phyloP scores from a whole-genome alignment of 2,888 invertebrate species.

The Odontocerum albicorne region DNA sequence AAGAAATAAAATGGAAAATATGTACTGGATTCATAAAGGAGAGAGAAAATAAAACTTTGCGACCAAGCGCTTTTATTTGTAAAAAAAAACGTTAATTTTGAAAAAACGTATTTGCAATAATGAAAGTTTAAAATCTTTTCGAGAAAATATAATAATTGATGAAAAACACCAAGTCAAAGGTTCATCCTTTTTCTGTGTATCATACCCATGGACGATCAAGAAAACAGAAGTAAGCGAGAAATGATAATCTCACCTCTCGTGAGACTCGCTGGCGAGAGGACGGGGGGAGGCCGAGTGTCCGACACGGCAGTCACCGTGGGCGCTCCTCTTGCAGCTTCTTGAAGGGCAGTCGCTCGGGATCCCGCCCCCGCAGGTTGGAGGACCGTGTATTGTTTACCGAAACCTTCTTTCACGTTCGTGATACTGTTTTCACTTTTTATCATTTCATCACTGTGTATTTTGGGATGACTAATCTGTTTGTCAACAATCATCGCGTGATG shows the following conservation, averaged over 20 bases:
- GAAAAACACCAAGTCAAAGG: too few relatives aligned
- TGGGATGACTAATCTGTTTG: too few relatives aligned
- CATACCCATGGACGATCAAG: not conserved
- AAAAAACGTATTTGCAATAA: too few relatives aligned
- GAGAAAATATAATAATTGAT: too few relatives aligned
- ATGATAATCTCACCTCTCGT: conserved; percentile 64
- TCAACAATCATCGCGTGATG: conserved; percentile 27
- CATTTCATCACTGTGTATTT: conserved; percentile 33
- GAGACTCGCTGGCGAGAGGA: conserved; percentile 75
- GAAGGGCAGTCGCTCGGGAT: conserved; percentile 78
- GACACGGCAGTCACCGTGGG: conserved; percentile 60
- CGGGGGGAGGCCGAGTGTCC: conserved; percentile 56
- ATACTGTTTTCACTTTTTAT: conserved; percentile 9
- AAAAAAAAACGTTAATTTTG: too few relatives aligned
- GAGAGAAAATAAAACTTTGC: too few relatives aligned
- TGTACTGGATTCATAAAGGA: too few relatives aligned
- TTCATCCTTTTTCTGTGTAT: too few relatives aligned
- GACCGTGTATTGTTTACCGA: conserved; percentile 79
- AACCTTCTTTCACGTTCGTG: conserved; percentile 38
- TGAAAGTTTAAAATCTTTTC: too few relatives aligned
- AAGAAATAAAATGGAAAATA: too few relatives aligned
- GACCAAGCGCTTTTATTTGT: too few relatives aligned
- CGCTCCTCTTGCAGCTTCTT: conserved; percentile 71
- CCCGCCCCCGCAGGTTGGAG: conserved; percentile 81
- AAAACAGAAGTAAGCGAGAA: not conserved